These are phyloP conservation scores for Drosophila bocki DNA, from an alignment of 1,140 invertebrate genomes.

Conservation along the genomic window DNA sequence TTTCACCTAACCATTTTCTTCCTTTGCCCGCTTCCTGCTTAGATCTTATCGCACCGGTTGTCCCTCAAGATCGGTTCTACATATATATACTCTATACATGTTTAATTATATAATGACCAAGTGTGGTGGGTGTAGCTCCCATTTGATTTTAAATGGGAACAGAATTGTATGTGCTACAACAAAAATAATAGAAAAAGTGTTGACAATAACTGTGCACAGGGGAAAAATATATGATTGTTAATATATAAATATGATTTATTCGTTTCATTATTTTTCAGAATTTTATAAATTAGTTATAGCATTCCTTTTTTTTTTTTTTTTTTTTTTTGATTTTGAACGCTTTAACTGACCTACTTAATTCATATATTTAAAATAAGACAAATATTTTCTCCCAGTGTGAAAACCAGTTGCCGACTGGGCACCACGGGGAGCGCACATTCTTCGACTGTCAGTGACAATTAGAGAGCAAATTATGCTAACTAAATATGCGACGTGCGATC, in stretches of 20 bases:
- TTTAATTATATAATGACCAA: constrained; percentile 13
- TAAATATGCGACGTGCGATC: constrained; percentile 62
- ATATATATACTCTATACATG: not conserved
- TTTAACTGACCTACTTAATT: not conserved
- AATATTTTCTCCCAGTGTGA: not conserved
- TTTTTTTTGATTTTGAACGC: not conserved
- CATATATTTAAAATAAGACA: not conserved
- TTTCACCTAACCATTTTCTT: constrained; percentile 5
- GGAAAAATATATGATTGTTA: not conserved
- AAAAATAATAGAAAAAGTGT: constrained; percentile 16
- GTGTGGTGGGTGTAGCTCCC: constrained; percentile 40
- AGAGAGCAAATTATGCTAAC: constrained; percentile 75
- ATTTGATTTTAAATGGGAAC: constrained; percentile 45
- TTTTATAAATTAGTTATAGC: too few species aligned
- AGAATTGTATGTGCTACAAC: constrained; percentile 7
- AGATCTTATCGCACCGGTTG: constrained; percentile 41
- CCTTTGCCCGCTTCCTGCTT: constrained; percentile 42
- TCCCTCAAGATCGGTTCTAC: constrained; percentile 25
- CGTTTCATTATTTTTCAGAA: too few species aligned
- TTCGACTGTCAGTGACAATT: constrained; percentile 71
- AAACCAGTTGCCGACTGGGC: constrained; percentile 21
- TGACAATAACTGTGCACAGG: constrained; percentile 43
- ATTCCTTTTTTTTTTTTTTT: not conserved
- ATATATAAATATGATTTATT: not conserved
- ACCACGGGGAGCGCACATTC: constrained; percentile 51